A percentile compares a stretch with the other conserved stretches of the same genome.
phyloP scores from a whole-genome alignment of 2,888 invertebrate species.

The Enchytraeus crypticus region DNA sequence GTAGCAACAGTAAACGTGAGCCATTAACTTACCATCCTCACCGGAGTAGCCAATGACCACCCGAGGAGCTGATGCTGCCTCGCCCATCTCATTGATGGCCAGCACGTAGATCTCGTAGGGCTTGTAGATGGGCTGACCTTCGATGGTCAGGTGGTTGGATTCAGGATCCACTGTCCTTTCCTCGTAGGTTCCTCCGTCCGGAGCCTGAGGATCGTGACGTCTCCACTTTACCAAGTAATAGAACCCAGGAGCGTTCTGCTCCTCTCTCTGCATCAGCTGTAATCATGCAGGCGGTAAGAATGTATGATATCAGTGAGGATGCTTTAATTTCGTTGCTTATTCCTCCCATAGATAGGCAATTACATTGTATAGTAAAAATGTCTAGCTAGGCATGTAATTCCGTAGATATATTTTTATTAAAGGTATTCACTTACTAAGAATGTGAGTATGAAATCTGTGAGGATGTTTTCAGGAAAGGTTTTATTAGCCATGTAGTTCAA shows the following conservation, averaged over 20 bases:
- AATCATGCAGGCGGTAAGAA: too few species aligned
- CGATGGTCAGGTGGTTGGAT: conserved; percentile 13
- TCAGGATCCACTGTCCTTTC: conserved; percentile 13
- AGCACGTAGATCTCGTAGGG: conserved; percentile 27
- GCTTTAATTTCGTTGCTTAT: conserved; percentile 14
- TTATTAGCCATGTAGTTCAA: too few species aligned
- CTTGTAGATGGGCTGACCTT: conserved; percentile 23
- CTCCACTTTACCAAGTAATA: conserved; percentile 28
- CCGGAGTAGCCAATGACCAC: conserved; percentile 26
- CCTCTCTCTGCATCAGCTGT: conserved; percentile 24
- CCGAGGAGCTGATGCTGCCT: conserved; percentile 24
- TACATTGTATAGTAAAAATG: too few species aligned
- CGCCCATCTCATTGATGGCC: conserved; percentile 25
- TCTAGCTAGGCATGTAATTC: too few species aligned
- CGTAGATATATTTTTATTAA: too few species aligned
- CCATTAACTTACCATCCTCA: conserved; percentile 27
- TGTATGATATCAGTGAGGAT: too few species aligned
- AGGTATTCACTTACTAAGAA: too few species aligned
- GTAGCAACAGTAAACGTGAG: too few species aligned
- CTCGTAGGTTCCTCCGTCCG: conserved; percentile 3
- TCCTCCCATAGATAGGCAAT: too few species aligned
- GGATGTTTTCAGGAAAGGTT: too few species aligned
- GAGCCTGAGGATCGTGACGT: conserved; percentile 19
- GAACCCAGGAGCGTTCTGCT: conserved; percentile 29
- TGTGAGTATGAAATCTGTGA: too few species aligned